Evolutionary conservation across 2,888 invertebrate species (phyloP).

Genomic region (Spilarctia lutea): DNA sequence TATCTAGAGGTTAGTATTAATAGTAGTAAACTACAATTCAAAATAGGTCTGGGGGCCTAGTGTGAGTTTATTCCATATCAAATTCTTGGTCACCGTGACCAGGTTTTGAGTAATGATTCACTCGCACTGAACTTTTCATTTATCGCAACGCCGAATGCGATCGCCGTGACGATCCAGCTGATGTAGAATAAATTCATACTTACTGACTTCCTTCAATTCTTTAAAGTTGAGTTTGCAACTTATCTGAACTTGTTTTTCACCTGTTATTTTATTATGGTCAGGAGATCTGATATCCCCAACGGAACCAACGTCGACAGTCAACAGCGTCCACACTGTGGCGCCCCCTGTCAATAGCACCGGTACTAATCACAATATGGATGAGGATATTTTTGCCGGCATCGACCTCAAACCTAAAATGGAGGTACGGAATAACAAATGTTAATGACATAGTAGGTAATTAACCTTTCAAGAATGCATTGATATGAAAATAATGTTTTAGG

Average conservation of each 20-base stretch:
- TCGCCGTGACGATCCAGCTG: no score
- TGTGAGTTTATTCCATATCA: no score
- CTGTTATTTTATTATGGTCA: conserved; percentile 34
- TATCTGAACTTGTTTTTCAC: not conserved
- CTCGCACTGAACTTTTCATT: no score
- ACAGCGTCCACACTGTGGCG: conserved; percentile 66
- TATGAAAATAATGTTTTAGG: conserved; percentile 64
- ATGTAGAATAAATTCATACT: not conserved
- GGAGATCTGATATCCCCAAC: conserved; percentile 83
- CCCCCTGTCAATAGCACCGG: conserved; percentile 71
- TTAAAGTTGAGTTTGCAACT: not conserved
- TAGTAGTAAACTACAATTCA: conserved; percentile 66
- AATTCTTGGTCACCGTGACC: no score
- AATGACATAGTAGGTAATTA: not conserved
- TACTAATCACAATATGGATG: conserved; percentile 86
- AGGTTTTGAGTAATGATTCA: no score
- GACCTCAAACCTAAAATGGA: conserved; percentile 91
- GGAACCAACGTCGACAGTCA: conserved; percentile 74
- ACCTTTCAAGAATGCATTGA: not conserved
- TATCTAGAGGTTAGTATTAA: conserved; percentile 97
- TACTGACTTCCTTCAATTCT: not conserved
- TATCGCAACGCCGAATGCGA: no score
- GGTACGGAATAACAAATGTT: conserved; percentile 62
- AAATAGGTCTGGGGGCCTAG: not conserved
- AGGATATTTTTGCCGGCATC: conserved; percentile 90